Evolutionary conservation across 2,888 invertebrate species (phyloP).

Genomic region (Cecidostiba fungosa): DNA sequence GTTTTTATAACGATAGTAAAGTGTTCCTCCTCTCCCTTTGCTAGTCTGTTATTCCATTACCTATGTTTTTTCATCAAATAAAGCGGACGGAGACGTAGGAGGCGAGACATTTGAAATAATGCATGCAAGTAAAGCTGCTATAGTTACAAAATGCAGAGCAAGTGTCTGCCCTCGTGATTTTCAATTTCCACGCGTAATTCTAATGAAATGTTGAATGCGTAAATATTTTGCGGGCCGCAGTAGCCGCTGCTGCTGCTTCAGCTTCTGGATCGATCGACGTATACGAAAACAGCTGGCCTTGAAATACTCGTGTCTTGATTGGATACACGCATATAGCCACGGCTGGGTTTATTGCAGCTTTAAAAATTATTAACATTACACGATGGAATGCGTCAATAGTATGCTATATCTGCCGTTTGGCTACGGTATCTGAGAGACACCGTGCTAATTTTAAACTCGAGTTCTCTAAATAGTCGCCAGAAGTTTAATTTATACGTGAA

Average conservation of each 20-base stretch:
- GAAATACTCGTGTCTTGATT: slow-evolving; percentile 52
- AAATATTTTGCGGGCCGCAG: slow-evolving; percentile 59
- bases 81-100: not conserved
- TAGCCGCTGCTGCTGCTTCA: not conserved
- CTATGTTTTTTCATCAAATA: slow-evolving; percentile 30
- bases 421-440: not conserved
- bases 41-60: not conserved
- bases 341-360: not conserved
- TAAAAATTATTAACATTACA: slow-evolving; percentile 7
- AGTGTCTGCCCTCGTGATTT: slow-evolving; percentile 53
- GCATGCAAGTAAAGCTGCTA: not conserved
- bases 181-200: slow-evolving; percentile 42
- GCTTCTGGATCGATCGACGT: slow-evolving; percentile 48
- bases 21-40: not conserved
- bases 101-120: not conserved
- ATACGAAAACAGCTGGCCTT: slow-evolving; percentile 51
- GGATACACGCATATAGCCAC: not conserved
- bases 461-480: not conserved
- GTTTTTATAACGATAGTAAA: slow-evolving; percentile 22
- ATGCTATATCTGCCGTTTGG: not conserved
- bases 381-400: not conserved
- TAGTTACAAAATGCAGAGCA: slow-evolving; percentile 49
- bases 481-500: not conserved
- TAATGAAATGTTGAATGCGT: slow-evolving; percentile 60
- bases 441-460: not conserved